Evolutionary conservation across 2,113 vertebrate species (phyloP).

Genomic region (Potamarius usumacintae): DNA sequence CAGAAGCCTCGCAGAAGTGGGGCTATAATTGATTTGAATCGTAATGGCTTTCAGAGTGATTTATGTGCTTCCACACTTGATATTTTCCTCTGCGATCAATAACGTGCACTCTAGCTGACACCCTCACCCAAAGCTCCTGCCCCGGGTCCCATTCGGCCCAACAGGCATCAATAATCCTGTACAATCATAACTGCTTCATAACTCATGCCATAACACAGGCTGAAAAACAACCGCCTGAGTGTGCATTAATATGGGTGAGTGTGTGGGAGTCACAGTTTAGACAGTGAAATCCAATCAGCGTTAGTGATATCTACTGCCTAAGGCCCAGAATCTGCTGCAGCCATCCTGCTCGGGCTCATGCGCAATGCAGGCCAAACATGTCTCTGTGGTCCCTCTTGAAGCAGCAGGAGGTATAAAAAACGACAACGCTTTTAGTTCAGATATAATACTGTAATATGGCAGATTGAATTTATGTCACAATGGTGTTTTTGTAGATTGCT

Average conservation of each 20-base stretch:
- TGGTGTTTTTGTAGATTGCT: slow-evolving; percentile 4
- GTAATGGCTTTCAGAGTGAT: slow-evolving; percentile 43
- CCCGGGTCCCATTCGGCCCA: slow-evolving; percentile 39
- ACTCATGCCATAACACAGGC: slow-evolving; percentile 55
- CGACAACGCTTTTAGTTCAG: neutral
- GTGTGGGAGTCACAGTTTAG: slow-evolving; percentile 29
- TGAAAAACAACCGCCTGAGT: slow-evolving; percentile 64
- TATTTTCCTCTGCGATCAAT: slow-evolving; percentile 43
- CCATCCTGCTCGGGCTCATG: neutral
- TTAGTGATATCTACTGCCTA: slow-evolving; percentile 57
- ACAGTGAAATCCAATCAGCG: slow-evolving; percentile 24
- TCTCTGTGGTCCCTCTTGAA: neutral
- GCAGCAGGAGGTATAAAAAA: neutral
- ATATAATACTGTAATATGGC: neutral
- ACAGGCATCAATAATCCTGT: slow-evolving; percentile 51
- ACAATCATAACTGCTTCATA: slow-evolving; percentile 48
- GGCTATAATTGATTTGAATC: slow-evolving; percentile 51
- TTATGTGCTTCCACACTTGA: slow-evolving; percentile 48
- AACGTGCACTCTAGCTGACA: slow-evolving; percentile 48
- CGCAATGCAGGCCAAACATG: neutral
- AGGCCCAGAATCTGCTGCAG: slow-evolving; percentile 14
- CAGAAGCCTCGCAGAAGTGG: slow-evolving; percentile 1
- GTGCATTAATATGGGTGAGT: slow-evolving; percentile 36
- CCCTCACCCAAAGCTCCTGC: slow-evolving; percentile 38
- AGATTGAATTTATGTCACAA: slow-evolving; percentile 1